phyloP scores from a whole-genome alignment of 2,113 vertebrate genomes.

The Puntigrus tetrazona region DNA sequence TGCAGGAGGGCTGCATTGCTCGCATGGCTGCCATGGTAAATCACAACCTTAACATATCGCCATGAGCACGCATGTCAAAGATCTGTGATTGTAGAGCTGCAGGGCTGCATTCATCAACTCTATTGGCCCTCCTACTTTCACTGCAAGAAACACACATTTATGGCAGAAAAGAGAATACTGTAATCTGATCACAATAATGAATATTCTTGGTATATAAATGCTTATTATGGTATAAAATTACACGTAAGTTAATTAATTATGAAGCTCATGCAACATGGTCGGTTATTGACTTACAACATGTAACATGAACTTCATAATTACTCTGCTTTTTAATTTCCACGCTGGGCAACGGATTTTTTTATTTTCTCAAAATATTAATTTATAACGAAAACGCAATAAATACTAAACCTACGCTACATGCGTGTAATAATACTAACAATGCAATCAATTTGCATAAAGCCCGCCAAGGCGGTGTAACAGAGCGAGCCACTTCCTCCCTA shows the following conservation, averaged over 20 bases:
- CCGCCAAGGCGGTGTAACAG: not conserved
- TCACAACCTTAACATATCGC: not conserved
- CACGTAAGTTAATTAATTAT: not conserved
- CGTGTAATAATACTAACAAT: not conserved
- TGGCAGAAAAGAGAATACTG: not conserved
- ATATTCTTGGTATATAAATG: not conserved
- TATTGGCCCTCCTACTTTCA: not conserved
- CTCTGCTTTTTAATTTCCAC: not conserved
- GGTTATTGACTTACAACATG: not conserved
- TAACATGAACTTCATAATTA: not conserved
- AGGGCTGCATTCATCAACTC: not conserved
- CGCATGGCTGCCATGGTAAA: not conserved
- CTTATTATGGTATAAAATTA: not conserved
- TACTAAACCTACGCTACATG: not conserved
- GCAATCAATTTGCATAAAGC: conserved; percentile 9
- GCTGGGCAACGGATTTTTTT: not conserved
- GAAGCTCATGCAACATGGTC: not conserved
- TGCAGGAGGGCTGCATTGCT: conserved; percentile 16
- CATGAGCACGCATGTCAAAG: conserved; percentile 19
- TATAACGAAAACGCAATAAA: not conserved
- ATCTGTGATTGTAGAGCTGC: not conserved
- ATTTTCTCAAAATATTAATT: not conserved
- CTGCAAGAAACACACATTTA: not conserved
- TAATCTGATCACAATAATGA: not conserved
- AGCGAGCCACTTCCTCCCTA: not conserved